Base-by-base conservation (phyloP, 1,140 invertebrate species). In the Nebria ingens region DNA sequence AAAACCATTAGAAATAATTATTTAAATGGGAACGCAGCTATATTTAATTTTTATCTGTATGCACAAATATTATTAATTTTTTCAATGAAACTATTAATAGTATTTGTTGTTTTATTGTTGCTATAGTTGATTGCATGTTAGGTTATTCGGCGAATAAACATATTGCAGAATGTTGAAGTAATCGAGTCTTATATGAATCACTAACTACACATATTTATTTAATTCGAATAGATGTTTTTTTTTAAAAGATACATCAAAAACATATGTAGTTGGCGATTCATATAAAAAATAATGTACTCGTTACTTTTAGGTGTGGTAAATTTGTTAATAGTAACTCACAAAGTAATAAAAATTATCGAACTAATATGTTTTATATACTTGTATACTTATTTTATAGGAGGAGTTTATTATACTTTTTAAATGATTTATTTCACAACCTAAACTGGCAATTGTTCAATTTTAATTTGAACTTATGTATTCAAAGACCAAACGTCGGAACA, bases 101-200 rank as follows among this genome's bases (percentile, higher is more conserved):
- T 12, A 12, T 45, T 12, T 45, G 3, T 45, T 12, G 40, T 45
- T 45, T 17, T 12, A 45, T 11, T 12, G 17, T 45, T 45, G 40
- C 40, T 45, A 17, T 45, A 45, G 17, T 17, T 17, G 40, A 12
- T 45, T 45, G 40, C 40, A 45, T 45, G 40, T 45, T 45, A 45
- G 40, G 3, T 12, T 45, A 12, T 45, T 74, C n/a, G n/a, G n/a
- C n/a, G n/a, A n/a, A n/a, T n/a, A n/a, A 72, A 67, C 71, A 68
- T 67, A 68, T 34, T 34, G 25, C 25, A 34, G 25, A n/a, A 34
- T n/a, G 25, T 9, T 9, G 25, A 34, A n/a, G 25, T 34, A 34
- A n/a, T 34, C 25, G 25, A 34, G 25, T 34, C n/a, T n/a, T n/a
- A n/a, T 34, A 6, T 34, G 6, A 9, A 6, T 34, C 25, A 34